A percentile compares a stretch with the other conserved stretches of the same genome.
Conservation (phyloP, 2,888 invertebrate genomes). For the Chrysina gloriosa region DNA sequence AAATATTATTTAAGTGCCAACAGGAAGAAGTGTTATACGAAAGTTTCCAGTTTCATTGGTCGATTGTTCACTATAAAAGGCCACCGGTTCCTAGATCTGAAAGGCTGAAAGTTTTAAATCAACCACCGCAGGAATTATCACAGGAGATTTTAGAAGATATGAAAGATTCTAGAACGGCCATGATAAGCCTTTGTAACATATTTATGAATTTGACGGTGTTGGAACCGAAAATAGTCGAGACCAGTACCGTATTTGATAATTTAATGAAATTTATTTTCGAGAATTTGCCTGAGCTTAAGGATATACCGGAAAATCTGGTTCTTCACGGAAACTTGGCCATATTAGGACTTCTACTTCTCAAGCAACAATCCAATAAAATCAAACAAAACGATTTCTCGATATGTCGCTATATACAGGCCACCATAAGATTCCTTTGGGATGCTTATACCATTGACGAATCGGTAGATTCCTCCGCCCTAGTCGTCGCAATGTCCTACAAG, state of each 20-base stretch:
- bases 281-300: conserved; percentile 85
- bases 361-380: conserved; percentile 84
- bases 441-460: conserved; percentile 91
- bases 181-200: conserved; percentile 90
- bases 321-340: conserved; percentile 88
- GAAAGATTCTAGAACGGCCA: conserved; percentile 85
- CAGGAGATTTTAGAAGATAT: conserved; percentile 82
- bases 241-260: conserved; percentile 80
- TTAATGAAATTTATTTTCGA: conserved; percentile 88
- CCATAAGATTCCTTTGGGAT: conserved; percentile 92
- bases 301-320: conserved; percentile 84
- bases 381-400: conserved; percentile 91
- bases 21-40: conserved; percentile 86
- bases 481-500: conserved; percentile 87
- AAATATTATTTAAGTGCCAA: conserved; percentile 80
- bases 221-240: conserved; percentile 85
- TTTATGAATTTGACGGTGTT: conserved; percentile 93
- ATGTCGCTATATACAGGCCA: conserved; percentile 88
- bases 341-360: conserved; percentile 82
- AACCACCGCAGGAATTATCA: conserved; percentile 81
- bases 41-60: conserved; percentile 85
- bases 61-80: conserved; percentile 86
- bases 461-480: conserved; percentile 83
- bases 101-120: conserved; percentile 78
- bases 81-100: conserved; percentile 86